phyloP scores from a whole-genome alignment of 2,888 invertebrate species.

The Trachelus tabidus region DNA sequence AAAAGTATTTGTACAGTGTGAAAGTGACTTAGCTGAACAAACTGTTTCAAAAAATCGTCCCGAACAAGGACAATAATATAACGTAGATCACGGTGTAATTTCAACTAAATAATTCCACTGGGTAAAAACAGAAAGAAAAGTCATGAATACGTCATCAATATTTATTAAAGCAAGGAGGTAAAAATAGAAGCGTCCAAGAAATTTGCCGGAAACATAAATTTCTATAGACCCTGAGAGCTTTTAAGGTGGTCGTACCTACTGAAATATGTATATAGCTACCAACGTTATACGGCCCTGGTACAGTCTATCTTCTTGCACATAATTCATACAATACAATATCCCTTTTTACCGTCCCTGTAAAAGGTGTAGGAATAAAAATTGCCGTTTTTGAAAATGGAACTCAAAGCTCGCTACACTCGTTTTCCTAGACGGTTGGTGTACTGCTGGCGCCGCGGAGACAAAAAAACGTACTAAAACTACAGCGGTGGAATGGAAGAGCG shows the following conservation, averaged over 20 bases:
- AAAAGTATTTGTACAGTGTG: too few species aligned
- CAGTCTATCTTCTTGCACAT: neutral
- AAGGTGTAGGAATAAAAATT: neutral
- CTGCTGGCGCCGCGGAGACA: neutral
- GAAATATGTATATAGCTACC: neutral
- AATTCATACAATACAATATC: neutral
- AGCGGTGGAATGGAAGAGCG: neutral
- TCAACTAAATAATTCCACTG: too few species aligned
- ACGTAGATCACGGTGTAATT: too few species aligned
- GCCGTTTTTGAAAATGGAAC: neutral
- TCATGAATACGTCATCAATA: neutral
- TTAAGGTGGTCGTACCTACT: neutral
- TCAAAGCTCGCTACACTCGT: too few species aligned
- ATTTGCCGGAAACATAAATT: neutral
- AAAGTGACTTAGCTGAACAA: too few species aligned
- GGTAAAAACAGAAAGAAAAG: neutral
- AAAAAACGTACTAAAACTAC: neutral
- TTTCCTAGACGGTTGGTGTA: too few species aligned
- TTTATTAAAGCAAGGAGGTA: neutral
- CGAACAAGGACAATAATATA: too few species aligned
- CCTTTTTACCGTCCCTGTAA: neutral
- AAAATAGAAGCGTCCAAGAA: neutral
- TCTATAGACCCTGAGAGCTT: neutral
- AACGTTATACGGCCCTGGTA: neutral
- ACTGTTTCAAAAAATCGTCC: rapidly evolving